Evolutionary conservation across 2,888 invertebrate genomes (phyloP).

Genomic region (Tuta absoluta): DNA sequence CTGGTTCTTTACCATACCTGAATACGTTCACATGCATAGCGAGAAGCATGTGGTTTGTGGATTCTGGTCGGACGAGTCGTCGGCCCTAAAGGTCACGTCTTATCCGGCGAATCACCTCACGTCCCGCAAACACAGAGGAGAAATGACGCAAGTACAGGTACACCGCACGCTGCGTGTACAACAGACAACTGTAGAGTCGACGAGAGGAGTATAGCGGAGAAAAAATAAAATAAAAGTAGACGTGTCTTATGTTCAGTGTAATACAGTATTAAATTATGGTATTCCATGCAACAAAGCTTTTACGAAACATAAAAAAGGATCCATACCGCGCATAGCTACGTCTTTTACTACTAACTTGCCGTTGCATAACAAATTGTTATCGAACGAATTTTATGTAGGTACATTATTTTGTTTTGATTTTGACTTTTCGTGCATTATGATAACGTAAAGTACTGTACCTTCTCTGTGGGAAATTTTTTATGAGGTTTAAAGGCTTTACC

Average conservation of each 20-base stretch:
- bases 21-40: not conserved
- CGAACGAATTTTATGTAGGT: not conserved
- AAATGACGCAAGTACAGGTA: not conserved
- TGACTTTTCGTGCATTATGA: not conserved
- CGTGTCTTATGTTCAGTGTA: too few species aligned
- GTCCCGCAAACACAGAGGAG: not conserved
- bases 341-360: too few species aligned
- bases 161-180: not conserved
- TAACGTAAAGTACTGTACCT: not conserved
- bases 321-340: too few species aligned
- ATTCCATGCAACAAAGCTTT: too few species aligned
- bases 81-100: constrained; percentile 71
- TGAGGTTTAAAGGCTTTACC: too few species aligned
- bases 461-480: too few species aligned
- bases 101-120: constrained; percentile 63
- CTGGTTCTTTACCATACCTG: not conserved
- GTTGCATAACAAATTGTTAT: not conserved
- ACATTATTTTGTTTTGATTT: not conserved
- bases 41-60: constrained; percentile 55
- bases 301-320: too few species aligned
- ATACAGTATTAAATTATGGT: too few species aligned
- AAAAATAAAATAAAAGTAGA: too few species aligned
- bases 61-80: constrained; percentile 62
- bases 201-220: too few species aligned
- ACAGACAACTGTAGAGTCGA: too few species aligned